phyloP scores from a whole-genome alignment of 1,140 invertebrate genomes.

The Dreissena rostriformis region DNA sequence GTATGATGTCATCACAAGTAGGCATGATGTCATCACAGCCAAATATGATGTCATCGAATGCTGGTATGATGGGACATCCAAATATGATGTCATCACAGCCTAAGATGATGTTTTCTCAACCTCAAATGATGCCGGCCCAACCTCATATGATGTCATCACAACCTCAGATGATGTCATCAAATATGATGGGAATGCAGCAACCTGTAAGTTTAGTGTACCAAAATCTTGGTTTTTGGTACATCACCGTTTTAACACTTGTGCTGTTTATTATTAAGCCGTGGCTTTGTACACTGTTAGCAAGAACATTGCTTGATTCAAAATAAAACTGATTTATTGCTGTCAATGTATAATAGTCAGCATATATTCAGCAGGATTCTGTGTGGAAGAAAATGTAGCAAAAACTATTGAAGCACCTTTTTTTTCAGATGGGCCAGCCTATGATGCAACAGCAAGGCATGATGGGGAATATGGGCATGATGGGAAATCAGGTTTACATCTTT shows the following conservation, averaged over 20 bases:
- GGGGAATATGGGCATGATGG: slow-evolving; percentile 47
- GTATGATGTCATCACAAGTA: slow-evolving; percentile 8
- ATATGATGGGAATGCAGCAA: slow-evolving; percentile 46
- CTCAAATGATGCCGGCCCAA: slow-evolving; percentile 22
- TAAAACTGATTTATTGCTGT: not conserved
- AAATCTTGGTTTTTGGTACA: too few relatives aligned
- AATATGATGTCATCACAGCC: slow-evolving; percentile 48
- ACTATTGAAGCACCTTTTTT: not conserved
- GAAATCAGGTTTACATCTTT: not conserved
- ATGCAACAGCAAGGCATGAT: slow-evolving; percentile 34
- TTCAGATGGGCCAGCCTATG: slow-evolving; percentile 29
- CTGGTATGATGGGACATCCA: slow-evolving; percentile 46
- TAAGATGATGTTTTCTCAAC: slow-evolving; percentile 31
- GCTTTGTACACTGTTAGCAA: not conserved
- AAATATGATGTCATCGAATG: slow-evolving; percentile 30
- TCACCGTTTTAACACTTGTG: too few relatives aligned
- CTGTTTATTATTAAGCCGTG: too few relatives aligned
- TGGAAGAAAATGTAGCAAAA: not conserved
- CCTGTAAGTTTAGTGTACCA: not conserved
- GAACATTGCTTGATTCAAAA: not conserved
- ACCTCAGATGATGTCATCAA: slow-evolving; percentile 9
- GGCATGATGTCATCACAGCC: slow-evolving; percentile 33
- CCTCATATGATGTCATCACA: slow-evolving; percentile 30
- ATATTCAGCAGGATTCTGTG: not conserved
- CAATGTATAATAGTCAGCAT: not conserved